A percentile compares a stretch with the other conserved stretches of the same genome.
phyloP scores from a whole-genome alignment of 2,113 vertebrate genomes.

The Erpornis zantholeuca region DNA sequence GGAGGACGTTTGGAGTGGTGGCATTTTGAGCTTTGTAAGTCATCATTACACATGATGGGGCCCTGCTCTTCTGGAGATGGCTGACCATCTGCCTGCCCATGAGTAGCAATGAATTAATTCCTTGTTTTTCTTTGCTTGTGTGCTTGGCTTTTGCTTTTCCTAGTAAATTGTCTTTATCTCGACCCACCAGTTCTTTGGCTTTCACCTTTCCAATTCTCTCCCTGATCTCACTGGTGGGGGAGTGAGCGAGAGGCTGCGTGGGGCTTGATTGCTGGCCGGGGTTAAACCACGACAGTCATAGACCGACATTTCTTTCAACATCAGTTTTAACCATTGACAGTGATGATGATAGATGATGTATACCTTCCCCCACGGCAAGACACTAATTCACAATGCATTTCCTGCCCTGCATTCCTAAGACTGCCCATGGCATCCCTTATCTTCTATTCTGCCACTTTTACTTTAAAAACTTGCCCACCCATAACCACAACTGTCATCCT shows the following conservation, averaged over 20 bases:
- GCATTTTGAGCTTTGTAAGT: neutral
- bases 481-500: neutral
- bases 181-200: neutral
- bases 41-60: fast-evolving
- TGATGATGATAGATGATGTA: neutral
- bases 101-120: neutral
- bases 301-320: neutral
- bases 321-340: neutral
- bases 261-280: neutral
- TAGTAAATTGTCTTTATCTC: neutral
- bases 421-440: neutral
- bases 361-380: neutral
- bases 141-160: neutral
- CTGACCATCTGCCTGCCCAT: neutral
- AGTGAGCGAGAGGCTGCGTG: fast-evolving
- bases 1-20: neutral
- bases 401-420: neutral
- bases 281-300: neutral
- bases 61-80: neutral
- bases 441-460: neutral
- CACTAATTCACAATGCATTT: neutral
- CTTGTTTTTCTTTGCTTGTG: neutral
- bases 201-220: neutral
- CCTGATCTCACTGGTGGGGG: neutral
- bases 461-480: neutral